These are phyloP conservation scores for Watsonalla binaria DNA, from an alignment of 2,888 invertebrate genomes.

Conservation along the genomic window DNA sequence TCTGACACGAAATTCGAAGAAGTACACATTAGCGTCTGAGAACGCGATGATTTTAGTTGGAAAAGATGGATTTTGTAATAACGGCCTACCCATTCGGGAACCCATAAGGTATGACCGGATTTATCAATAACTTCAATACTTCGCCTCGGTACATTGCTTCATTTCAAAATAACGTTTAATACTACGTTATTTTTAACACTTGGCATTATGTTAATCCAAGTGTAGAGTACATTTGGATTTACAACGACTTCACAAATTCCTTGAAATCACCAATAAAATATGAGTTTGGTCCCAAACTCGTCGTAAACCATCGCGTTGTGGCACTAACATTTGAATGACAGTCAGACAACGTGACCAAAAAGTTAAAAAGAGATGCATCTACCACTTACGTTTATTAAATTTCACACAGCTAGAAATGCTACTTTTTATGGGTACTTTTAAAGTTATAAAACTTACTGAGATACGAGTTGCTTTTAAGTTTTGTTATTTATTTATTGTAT, in stretches of 20 bases:
- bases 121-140: not conserved
- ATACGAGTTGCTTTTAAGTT: not conserved
- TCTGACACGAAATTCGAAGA: too few species aligned
- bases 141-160: too few species aligned
- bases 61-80: not conserved
- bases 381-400: conserved; percentile 19
- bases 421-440: conserved; percentile 1
- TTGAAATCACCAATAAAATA: conserved; percentile 56
- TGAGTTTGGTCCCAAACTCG: conserved; percentile 48
- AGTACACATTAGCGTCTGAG: too few species aligned
- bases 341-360: conserved; percentile 43
- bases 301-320: conserved; percentile 51
- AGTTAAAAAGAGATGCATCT: conserved; percentile 16
- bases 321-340: conserved; percentile 45
- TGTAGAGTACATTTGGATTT: too few species aligned
- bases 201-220: conserved; percentile 33
- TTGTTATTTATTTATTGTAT: not conserved
- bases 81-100: too few species aligned
- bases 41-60: not conserved
- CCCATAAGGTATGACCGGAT: too few species aligned
- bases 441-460: not conserved
- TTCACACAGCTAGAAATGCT: conserved; percentile 6
- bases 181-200: conserved; percentile 26
- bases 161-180: conserved; percentile 23
- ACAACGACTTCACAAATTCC: conserved; percentile 40